A percentile compares a stretch with the other conserved stretches of the same genome.
Conservation (phyloP, 2,797 vertebrate genomes). For the Gila robusta region DNA sequence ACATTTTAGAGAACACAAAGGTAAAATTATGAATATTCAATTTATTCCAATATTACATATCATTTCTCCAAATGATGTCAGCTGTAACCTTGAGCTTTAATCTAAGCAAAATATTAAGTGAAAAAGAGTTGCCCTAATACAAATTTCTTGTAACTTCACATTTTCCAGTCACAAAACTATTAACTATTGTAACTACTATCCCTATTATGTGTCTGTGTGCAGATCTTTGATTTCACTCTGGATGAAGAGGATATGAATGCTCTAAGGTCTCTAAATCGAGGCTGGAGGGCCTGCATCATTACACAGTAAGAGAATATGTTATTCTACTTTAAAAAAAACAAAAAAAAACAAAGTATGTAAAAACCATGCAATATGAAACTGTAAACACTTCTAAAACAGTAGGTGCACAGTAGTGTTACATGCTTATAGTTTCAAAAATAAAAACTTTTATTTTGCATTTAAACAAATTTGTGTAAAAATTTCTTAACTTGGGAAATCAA, state of each 20-base stretch:
- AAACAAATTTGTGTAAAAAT: not conserved
- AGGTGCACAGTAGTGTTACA: not conserved
- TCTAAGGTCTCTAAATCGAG: conserved; percentile 75
- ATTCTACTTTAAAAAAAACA: too few species aligned
- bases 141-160: not conserved
- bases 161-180: not conserved
- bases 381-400: not conserved
- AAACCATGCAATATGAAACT: not conserved
- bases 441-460: not conserved
- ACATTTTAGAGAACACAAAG: conserved; percentile 83
- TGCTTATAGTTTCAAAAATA: not conserved
- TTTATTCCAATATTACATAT: not conserved
- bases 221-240: conserved; percentile 74
- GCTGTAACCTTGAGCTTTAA: not conserved
- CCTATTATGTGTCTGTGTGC: not conserved
- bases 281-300: conserved; percentile 69
- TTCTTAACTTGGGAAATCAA: not conserved
- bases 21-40: conserved; percentile 60
- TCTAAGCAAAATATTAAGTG: not conserved
- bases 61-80: not conserved
- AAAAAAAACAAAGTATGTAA: not conserved
- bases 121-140: not conserved
- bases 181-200: not conserved
- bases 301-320: conserved; percentile 66
- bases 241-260: conserved; percentile 74